phyloP scores from a whole-genome alignment of 2,113 vertebrate genomes.

The Scalopus aquaticus region DNA sequence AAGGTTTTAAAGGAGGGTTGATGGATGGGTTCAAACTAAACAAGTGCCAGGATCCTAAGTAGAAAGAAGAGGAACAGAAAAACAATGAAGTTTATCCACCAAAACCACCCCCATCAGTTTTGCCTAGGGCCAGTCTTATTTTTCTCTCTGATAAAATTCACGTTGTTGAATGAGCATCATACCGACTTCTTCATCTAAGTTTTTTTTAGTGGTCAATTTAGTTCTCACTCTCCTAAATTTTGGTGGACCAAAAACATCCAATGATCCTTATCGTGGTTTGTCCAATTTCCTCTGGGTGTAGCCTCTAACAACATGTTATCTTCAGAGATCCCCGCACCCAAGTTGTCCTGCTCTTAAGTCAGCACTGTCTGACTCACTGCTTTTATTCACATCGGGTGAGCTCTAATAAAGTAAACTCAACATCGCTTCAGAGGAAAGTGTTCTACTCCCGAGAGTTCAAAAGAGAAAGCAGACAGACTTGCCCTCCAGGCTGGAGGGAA shows the following conservation, averaged over 20 bases:
- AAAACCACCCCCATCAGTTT: background rate
- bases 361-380: constrained; percentile 55
- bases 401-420: constrained; percentile 47
- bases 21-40: background rate
- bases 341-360: constrained; percentile 39
- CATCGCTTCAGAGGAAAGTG: background rate
- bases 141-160: constrained; percentile 13
- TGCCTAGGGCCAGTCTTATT: background rate
- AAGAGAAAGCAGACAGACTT: constrained; percentile 62
- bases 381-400: constrained; percentile 58
- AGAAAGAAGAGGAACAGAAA: background rate
- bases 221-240: constrained; percentile 9
- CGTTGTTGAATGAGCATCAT: background rate
- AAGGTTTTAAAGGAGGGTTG: background rate
- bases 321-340: constrained; percentile 61
- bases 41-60: background rate
- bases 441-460: background rate
- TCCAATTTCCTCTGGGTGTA: constrained; percentile 62
- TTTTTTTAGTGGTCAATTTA: constrained; percentile 5
- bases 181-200: constrained; percentile 35
- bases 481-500: constrained; percentile 10
- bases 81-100: background rate
- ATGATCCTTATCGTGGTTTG: background rate
- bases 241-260: constrained; percentile 63
- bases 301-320: constrained; percentile 66